phyloP scores from a whole-genome alignment of 1,140 invertebrate genomes.

The Leptonema lineaticorne region DNA sequence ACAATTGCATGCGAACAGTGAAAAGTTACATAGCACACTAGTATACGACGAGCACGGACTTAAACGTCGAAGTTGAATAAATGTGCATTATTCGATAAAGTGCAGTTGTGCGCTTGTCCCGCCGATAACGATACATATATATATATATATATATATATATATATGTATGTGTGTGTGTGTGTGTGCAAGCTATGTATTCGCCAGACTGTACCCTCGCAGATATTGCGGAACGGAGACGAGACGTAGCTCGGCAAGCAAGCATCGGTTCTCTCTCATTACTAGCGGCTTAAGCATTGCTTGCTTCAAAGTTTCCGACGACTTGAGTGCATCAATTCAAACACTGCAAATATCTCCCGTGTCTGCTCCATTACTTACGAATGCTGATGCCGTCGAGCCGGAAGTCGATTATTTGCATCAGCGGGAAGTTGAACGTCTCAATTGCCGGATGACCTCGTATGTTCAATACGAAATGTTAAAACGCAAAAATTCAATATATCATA shows the following conservation, averaged over 20 bases:
- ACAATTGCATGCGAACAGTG: too few species aligned
- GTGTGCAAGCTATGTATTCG: background rate
- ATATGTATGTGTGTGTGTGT: too few species aligned
- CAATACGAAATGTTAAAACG: too few species aligned
- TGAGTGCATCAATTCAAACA: slow-evolving; percentile 26
- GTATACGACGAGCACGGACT: too few species aligned
- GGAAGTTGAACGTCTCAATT: too few species aligned
- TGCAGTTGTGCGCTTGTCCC: background rate
- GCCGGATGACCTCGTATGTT: too few species aligned
- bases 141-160: too few species aligned
- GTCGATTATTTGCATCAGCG: background rate
- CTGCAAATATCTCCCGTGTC: slow-evolving; percentile 13
- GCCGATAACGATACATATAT: slow-evolving; percentile 29
- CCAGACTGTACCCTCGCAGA: too few species aligned
- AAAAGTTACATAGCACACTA: too few species aligned
- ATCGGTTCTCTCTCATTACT: background rate
- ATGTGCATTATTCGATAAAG: background rate
- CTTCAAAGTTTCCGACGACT: slow-evolving; percentile 22
- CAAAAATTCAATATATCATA: too few species aligned
- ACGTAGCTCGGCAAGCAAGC: background rate
- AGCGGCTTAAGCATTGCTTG: slow-evolving; percentile 9
- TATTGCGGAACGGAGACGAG: background rate
- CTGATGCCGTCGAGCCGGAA: background rate
- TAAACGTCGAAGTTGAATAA: too few species aligned
- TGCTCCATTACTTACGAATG: slow-evolving; percentile 12